A percentile compares a stretch with the other conserved stretches of the same genome.
Evolutionary conservation across 2,797 vertebrate species (phyloP).

Genomic region (Cottoperca gobio): DNA sequence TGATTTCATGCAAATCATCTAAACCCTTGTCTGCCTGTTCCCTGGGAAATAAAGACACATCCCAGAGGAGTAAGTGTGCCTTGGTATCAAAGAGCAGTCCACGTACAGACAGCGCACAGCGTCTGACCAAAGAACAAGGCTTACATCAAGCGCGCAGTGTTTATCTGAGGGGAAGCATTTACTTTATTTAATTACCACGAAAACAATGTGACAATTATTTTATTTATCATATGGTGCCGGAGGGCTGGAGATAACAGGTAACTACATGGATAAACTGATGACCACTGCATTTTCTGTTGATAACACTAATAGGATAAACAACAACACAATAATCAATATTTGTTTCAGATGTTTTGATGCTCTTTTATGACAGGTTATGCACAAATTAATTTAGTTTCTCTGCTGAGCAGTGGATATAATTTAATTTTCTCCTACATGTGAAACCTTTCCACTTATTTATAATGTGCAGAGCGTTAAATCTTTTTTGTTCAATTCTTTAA

Average conservation of each 20-base stretch:
- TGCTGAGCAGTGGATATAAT: neutral
- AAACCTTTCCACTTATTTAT: neutral
- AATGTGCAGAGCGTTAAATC: neutral
- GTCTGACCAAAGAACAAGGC: conserved; percentile 41
- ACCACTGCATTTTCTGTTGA: conserved; percentile 55
- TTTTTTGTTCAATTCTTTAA: neutral
- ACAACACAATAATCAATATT: conserved; percentile 55
- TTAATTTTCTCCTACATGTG: neutral
- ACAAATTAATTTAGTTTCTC: neutral
- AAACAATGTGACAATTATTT: conserved; percentile 50
- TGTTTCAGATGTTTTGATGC: conserved; percentile 33
- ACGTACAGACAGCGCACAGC: conserved; percentile 5
- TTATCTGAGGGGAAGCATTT: conserved; percentile 1
- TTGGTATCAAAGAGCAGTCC: conserved; percentile 48
- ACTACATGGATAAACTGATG: conserved; percentile 56
- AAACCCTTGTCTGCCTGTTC: conserved; percentile 11
- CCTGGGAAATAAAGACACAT: conserved; percentile 35
- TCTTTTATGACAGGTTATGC: neutral
- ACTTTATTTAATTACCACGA: conserved; percentile 52
- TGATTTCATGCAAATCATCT: conserved; percentile 48
- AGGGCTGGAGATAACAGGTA: conserved; percentile 66
- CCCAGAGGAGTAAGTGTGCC: conserved; percentile 41
- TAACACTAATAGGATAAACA: conserved; percentile 75
- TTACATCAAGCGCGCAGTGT: conserved; percentile 38
- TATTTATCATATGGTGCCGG: conserved; percentile 44